phyloP scores from a whole-genome alignment of 2,888 invertebrate species.

The Cerastoderma edule region DNA sequence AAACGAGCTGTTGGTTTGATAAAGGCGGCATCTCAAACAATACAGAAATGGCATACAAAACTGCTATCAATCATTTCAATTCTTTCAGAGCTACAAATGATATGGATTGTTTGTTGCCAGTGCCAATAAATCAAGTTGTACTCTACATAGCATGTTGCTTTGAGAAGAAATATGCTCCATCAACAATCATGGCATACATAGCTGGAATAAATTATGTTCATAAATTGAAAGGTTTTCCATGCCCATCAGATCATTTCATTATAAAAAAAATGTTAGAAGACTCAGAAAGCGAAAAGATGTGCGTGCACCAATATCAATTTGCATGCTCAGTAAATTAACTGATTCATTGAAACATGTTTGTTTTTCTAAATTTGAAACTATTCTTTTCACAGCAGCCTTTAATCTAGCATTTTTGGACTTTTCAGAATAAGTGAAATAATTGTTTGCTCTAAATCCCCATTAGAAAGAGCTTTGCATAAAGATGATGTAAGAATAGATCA shows the following conservation, averaged over 20 bases:
- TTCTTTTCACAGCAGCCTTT: constrained; percentile 31
- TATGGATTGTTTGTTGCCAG: constrained; percentile 26
- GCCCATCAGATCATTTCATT: constrained; percentile 29
- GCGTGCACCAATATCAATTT: constrained; percentile 17
- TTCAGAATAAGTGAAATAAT: constrained; percentile 44
- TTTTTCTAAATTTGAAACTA: constrained; percentile 26
- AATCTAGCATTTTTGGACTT: constrained; percentile 40
- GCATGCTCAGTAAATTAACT: constrained; percentile 4
- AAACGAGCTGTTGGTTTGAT: constrained; percentile 25
- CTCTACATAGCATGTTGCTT: constrained; percentile 36
- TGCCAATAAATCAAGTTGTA: constrained; percentile 21
- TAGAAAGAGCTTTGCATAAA: constrained; percentile 2
- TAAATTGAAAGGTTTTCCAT: constrained; percentile 14
- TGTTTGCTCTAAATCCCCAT: not conserved
- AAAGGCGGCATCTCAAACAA: constrained; percentile 20
- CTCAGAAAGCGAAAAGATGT: constrained; percentile 13
- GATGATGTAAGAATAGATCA: constrained; percentile 16
- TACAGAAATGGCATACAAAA: constrained; percentile 22
- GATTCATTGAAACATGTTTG: constrained; percentile 10
- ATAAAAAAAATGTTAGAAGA: constrained; percentile 37
- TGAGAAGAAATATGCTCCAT: constrained; percentile 33
- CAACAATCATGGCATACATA: constrained; percentile 29
- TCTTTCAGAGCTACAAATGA: not conserved
- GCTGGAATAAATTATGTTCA: constrained; percentile 38
- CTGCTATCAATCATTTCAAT: constrained; percentile 23